phyloP scores from a whole-genome alignment of 2,888 invertebrate genomes.

The Cryptocephalus moraei region DNA sequence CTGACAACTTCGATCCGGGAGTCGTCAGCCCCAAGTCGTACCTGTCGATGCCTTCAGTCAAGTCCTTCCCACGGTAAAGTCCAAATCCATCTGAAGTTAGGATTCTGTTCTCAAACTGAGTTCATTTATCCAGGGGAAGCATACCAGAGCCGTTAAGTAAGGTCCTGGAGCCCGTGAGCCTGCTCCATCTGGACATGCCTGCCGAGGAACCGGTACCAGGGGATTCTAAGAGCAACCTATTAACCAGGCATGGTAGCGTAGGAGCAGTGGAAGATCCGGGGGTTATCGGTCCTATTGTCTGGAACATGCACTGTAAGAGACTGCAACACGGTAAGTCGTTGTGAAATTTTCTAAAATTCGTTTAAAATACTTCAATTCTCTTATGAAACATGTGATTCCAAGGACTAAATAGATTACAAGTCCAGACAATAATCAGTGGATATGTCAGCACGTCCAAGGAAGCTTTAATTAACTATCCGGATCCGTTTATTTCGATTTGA shows the following conservation, averaged over 20 bases:
- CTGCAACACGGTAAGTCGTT: constrained; percentile 43
- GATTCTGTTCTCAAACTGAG: constrained; percentile 1
- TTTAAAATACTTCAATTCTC: too few relatives aligned
- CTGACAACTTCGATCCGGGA: constrained; percentile 28
- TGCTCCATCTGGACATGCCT: constrained; percentile 55
- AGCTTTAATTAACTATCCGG: too few relatives aligned
- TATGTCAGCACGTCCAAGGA: too few relatives aligned
- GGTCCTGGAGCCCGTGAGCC: constrained; percentile 69
- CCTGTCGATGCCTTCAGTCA: constrained; percentile 77
- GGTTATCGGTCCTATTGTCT: constrained; percentile 72
- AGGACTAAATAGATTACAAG: too few relatives aligned
- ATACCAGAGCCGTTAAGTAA: constrained; percentile 69
- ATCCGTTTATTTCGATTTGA: too few relatives aligned
- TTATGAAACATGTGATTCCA: too few relatives aligned
- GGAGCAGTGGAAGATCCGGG: constrained; percentile 65
- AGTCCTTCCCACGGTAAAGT: constrained; percentile 63
- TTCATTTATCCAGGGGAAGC: constrained; percentile 43
- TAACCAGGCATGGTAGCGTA: constrained; percentile 60
- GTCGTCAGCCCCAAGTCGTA: constrained; percentile 58
- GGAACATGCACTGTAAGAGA: constrained; percentile 68
- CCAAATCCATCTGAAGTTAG: not conserved
- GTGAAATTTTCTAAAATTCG: too few relatives aligned
- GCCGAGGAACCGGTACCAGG: constrained; percentile 23
- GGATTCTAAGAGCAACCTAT: constrained; percentile 13
- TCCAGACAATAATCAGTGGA: too few relatives aligned